Evolutionary conservation across 2,797 vertebrate genomes (phyloP).

Genomic region (Smutsia temminckii): DNA sequence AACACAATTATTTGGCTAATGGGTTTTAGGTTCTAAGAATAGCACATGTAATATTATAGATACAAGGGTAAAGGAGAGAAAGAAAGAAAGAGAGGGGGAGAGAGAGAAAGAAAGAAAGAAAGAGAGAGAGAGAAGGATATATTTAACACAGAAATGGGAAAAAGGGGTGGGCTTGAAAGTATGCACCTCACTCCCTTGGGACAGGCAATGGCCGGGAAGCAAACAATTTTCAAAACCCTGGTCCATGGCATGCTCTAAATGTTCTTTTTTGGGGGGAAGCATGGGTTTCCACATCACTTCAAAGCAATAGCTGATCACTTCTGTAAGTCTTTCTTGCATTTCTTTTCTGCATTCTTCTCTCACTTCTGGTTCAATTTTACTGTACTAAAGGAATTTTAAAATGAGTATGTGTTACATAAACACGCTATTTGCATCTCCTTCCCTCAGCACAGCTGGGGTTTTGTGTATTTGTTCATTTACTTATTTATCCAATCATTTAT

Average conservation of each 20-base stretch:
- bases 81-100: neutral
- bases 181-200: neutral
- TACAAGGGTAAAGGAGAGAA: too few relatives aligned
- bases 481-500: slow-evolving; percentile 4
- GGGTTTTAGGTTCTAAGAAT: neutral
- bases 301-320: neutral
- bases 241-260: neutral
- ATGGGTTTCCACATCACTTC: neutral
- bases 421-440: neutral
- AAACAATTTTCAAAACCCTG: neutral
- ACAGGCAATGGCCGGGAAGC: neutral
- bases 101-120: neutral
- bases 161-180: neutral
- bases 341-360: neutral
- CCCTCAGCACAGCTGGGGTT: neutral
- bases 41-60: neutral
- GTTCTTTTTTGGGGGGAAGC: neutral
- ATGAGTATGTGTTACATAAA: neutral
- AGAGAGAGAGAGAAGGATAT: neutral
- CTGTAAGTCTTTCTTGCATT: neutral
- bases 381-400: neutral
- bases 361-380: neutral
- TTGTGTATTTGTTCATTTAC: slow-evolving; percentile 5
- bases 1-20: neutral
- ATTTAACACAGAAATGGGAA: neutral